phyloP scores from a whole-genome alignment of 2,113 vertebrate genomes.

The Gasterosteus nipponicus region DNA sequence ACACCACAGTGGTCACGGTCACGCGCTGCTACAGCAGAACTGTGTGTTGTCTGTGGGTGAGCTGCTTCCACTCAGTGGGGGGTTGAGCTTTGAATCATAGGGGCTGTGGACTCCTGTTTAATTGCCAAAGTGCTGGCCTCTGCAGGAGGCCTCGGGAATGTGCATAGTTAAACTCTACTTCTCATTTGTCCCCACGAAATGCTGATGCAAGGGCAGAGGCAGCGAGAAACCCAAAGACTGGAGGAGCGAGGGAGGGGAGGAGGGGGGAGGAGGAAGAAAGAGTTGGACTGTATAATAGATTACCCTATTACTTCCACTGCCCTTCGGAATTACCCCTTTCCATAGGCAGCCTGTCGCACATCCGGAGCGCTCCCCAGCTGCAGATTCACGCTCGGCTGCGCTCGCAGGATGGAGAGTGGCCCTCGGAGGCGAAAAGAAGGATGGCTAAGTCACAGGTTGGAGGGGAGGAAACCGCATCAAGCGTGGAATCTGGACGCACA shows the following conservation, averaged over 20 bases:
- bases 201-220: constrained; percentile 79
- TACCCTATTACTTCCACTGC: constrained; percentile 81
- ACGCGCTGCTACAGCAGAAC: constrained; percentile 18
- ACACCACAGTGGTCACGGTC: constrained; percentile 11
- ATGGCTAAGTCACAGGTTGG: constrained; percentile 45
- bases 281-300: constrained; percentile 79
- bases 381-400: constrained; percentile 66
- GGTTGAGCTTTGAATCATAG: constrained; percentile 57
- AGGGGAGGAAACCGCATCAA: constrained; percentile 40
- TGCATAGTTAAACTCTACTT: constrained; percentile 78
- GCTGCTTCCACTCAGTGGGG: constrained; percentile 24
- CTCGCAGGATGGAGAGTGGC: constrained; percentile 58
- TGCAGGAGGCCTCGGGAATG: constrained; percentile 72
- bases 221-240: constrained; percentile 57
- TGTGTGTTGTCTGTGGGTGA: constrained; percentile 17
- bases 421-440: constrained; percentile 57
- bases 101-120: constrained; percentile 66
- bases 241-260: neutral
- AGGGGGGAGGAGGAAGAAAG: constrained; percentile 51
- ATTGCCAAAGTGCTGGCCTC: constrained; percentile 79
- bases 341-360: constrained; percentile 66
- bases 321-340: constrained; percentile 74
- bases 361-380: constrained; percentile 54
- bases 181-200: constrained; percentile 77
- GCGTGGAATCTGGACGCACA: constrained; percentile 34